Percentiles rank a stretch among this genome's conserved stretches.
Evolutionary conservation across 2,888 invertebrate genomes (phyloP).

Genomic region (Sycophila texana): DNA sequence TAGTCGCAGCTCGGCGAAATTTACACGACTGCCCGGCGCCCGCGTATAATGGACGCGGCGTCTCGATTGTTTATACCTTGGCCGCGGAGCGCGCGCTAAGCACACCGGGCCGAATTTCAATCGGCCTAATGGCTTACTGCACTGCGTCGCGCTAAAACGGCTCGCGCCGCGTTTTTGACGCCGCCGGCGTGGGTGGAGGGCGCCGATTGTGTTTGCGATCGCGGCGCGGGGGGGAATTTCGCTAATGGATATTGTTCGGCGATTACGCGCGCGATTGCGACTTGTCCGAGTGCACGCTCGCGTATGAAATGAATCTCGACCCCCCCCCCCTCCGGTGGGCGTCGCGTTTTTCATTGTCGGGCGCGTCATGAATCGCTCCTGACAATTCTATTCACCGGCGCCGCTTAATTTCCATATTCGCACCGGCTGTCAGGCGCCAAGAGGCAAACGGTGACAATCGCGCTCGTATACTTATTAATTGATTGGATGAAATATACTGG

Average conservation of each 20-base stretch:
- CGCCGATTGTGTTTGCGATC: constrained; percentile 5
- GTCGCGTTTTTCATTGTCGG: no score
- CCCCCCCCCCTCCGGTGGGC: no score
- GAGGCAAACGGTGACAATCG: no score
- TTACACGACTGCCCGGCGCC: neutral
- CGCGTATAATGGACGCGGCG: constrained; percentile 19
- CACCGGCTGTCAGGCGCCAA: no score
- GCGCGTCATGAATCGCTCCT: no score
- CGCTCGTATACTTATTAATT: no score
- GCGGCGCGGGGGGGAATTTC: neutral
- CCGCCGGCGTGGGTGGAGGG: neutral
- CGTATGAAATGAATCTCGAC: no score
- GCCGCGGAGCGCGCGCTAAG: constrained; percentile 29
- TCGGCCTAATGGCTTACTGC: constrained; percentile 18
- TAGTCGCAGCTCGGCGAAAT: constrained; percentile 52
- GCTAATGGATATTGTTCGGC: constrained; percentile 30
- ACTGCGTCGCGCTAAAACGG: neutral
- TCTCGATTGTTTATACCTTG: constrained; percentile 18
- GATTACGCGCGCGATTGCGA: neutral
- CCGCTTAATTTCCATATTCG: no score
- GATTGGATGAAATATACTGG: no score
- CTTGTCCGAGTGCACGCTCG: neutral
- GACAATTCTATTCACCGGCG: no score
- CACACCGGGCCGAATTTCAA: neutral
- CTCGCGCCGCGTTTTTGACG: neutral